Evolutionary conservation across 2,888 invertebrate species (phyloP).

Genomic region (Blastobasis lacticolella): DNA sequence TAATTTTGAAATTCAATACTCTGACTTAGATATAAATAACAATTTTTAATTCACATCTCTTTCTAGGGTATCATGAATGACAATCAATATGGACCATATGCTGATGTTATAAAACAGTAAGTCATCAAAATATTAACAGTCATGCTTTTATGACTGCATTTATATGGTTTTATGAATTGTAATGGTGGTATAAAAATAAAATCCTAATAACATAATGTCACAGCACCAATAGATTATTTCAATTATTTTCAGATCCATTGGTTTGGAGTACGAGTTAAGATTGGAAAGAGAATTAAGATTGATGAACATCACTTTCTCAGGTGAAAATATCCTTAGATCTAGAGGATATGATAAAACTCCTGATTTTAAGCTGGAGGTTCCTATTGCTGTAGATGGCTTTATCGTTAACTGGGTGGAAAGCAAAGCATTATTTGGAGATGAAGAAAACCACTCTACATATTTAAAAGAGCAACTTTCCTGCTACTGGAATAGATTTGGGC

Average conservation of each 20-base stretch:
- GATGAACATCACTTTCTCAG: constrained; percentile 68
- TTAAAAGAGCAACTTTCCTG: constrained; percentile 88
- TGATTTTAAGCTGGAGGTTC: constrained; percentile 92
- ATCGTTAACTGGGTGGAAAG: constrained; percentile 97
- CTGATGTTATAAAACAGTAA: constrained; percentile 86
- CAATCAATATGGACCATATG: constrained; percentile 87
- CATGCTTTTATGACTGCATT: background rate
- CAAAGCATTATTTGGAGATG: constrained; percentile 95
- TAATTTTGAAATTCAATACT: background rate
- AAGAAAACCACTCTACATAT: constrained; percentile 85
- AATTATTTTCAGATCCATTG: constrained; percentile 77
- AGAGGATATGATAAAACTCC: constrained; percentile 96
- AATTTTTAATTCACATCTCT: background rate
- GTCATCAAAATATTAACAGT: constrained; percentile 24
- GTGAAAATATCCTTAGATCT: constrained; percentile 85
- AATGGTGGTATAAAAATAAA: background rate
- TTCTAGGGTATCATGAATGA: constrained; percentile 86
- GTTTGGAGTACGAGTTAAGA: constrained; percentile 89
- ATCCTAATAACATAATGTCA: background rate
- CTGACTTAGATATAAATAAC: background rate
- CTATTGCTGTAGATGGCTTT: constrained; percentile 87
- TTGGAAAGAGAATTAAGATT: constrained; percentile 76
- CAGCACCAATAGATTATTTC: background rate
- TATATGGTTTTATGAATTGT: background rate
- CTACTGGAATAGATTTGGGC: constrained; percentile 95